These are phyloP conservation scores for Sturnira hondurensis DNA, from an alignment of 2,113 vertebrate species.

Conservation along the genomic window DNA sequence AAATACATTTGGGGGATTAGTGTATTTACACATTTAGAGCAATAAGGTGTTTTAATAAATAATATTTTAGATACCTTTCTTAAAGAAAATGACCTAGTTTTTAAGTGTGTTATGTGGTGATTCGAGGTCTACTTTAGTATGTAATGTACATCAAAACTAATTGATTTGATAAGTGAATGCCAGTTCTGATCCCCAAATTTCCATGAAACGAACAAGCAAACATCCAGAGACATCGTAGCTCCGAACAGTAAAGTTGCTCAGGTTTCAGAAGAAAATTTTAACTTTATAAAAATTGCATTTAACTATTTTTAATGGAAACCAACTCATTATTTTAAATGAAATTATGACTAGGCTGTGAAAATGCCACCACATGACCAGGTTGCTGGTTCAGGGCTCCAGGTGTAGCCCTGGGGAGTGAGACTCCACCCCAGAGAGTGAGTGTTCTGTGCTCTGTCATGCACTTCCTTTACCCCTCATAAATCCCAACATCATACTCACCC, in stretches of 20 bases:
- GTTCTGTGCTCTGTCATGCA: background rate
- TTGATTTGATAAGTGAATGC: background rate
- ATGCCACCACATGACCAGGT: background rate
- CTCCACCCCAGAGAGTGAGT: background rate
- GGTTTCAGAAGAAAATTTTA: background rate
- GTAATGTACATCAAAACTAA: background rate
- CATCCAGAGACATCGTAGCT: background rate
- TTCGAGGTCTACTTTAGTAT: background rate
- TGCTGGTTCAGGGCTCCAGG: background rate
- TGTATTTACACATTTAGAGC: constrained; percentile 12
- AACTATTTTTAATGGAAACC: background rate
- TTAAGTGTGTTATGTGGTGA: background rate
- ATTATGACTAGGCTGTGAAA: background rate
- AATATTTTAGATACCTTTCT: background rate
- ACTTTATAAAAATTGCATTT: background rate
- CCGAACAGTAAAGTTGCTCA: background rate
- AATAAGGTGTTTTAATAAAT: constrained; percentile 33
- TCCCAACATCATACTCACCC: background rate
- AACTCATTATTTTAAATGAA: background rate
- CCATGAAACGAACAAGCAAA: background rate
- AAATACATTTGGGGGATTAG: constrained; percentile 47
- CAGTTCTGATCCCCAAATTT: background rate
- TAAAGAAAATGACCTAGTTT: background rate
- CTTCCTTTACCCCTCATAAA: background rate
- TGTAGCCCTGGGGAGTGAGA: no score